Percentiles rank a stretch among this genome's conserved stretches.
Conservation (phyloP, 2,797 vertebrate genomes). For the Morus bassanus region DNA sequence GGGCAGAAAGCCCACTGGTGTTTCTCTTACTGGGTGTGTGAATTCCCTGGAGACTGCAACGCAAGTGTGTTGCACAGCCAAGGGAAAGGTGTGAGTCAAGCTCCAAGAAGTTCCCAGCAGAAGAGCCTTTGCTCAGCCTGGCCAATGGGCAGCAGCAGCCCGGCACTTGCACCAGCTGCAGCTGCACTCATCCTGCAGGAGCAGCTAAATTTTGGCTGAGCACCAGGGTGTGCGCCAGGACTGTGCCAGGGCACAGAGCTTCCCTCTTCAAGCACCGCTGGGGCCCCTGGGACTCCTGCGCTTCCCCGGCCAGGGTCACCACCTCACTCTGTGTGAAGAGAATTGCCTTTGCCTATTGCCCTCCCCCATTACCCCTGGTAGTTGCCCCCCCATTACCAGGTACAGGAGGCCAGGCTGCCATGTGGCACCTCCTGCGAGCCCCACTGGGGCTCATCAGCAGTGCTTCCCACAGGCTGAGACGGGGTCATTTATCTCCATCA, state of each 20-base stretch:
- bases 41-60: background rate
- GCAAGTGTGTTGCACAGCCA: background rate
- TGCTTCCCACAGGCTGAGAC: accelerated
- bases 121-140: accelerated
- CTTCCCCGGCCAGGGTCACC: background rate
- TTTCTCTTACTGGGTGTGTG: background rate
- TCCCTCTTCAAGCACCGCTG: accelerated
- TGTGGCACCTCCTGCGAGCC: accelerated
- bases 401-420: background rate
- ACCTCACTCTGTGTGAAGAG: background rate
- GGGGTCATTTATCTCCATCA: accelerated
- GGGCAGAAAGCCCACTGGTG: background rate
- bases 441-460: accelerated
- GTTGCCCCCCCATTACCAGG: background rate
- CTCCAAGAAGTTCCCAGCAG: background rate
- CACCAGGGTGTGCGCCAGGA: accelerated
- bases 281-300: accelerated
- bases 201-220: background rate
- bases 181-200: accelerated
- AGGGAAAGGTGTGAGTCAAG: background rate
- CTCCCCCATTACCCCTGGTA: too few relatives aligned
- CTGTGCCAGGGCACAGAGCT: accelerated
- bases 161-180: accelerated
- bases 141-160: background rate
- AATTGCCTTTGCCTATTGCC: background rate